Conservation (phyloP, 2,888 invertebrate genomes). For the Brenthis daphne region DNA sequence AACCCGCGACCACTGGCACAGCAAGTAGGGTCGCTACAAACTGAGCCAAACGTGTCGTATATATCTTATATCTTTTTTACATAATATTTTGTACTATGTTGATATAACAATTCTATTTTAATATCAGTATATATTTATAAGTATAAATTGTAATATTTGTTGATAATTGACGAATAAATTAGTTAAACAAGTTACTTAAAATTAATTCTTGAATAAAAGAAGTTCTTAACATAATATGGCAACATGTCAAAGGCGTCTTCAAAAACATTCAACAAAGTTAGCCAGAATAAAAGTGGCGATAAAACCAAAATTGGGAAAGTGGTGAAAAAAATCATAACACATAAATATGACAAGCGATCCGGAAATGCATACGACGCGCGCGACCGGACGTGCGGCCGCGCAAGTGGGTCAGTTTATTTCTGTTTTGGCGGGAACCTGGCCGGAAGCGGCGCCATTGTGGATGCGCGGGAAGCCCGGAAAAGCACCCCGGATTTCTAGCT, state of each 20-base stretch:
- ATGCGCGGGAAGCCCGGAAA: conserved; percentile 79
- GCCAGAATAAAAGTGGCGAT: conserved; percentile 26
- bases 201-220: no score
- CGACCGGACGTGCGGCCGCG: conserved; percentile 71
- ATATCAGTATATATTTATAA: no score
- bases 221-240: neutral
- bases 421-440: conserved; percentile 82
- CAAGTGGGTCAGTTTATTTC: conserved; percentile 81
- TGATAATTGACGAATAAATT: no score
- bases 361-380: conserved; percentile 75
- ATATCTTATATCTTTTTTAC: no score
- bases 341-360: conserved; percentile 77
- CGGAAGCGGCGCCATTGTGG: conserved; percentile 80
- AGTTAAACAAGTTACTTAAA: no score
- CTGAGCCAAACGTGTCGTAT: no score
- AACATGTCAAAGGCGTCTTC: neutral
- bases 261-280: conserved; percentile 4
- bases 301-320: conserved; percentile 35
- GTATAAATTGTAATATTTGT: no score
- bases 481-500: conserved; percentile 77
- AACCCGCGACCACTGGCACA: no score
- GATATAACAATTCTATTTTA: no score
- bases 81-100: no score
- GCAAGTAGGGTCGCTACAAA: no score
- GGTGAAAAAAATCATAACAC: conserved; percentile 62